These are phyloP conservation scores for Aphyosemion australe DNA, from an alignment of 2,113 vertebrate genomes.

Conservation along the genomic window DNA sequence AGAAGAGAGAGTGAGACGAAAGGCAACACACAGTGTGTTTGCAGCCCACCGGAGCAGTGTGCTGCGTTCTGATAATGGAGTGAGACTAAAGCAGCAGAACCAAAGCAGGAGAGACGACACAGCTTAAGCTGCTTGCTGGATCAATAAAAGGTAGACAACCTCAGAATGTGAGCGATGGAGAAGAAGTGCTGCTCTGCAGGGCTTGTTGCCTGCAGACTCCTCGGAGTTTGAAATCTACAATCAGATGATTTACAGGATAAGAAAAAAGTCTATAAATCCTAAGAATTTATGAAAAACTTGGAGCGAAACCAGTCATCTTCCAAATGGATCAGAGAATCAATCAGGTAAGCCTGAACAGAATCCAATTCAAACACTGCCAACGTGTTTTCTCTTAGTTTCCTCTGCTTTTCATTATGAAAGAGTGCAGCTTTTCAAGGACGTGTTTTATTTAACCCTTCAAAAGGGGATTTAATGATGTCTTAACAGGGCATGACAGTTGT, in stretches of 20 bases:
- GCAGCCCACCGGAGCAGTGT: slow-evolving; percentile 52
- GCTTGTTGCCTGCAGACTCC: slow-evolving; percentile 36
- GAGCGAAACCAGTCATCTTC: slow-evolving; percentile 26
- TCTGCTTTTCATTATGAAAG: background rate
- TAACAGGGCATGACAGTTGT: slow-evolving; percentile 54
- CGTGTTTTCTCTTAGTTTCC: background rate
- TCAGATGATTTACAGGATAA: slow-evolving; percentile 30
- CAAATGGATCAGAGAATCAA: slow-evolving; percentile 31
- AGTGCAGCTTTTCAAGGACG: slow-evolving; percentile 10
- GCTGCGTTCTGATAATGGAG: slow-evolving; percentile 51
- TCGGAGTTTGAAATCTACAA: slow-evolving; percentile 44
- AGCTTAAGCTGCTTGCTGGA: slow-evolving; percentile 41
- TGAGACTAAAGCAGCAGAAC: slow-evolving; percentile 50
- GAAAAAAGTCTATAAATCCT: slow-evolving; percentile 42
- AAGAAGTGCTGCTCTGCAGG: slow-evolving; percentile 28
- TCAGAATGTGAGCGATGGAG: slow-evolving; percentile 27
- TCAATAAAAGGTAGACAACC: slow-evolving; percentile 54
- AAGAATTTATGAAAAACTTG: slow-evolving; percentile 39
- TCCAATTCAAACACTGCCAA: background rate
- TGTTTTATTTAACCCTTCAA: background rate
- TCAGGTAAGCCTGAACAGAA: slow-evolving; percentile 56
- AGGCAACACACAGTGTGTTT: slow-evolving; percentile 51
- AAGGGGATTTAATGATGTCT: slow-evolving; percentile 25
- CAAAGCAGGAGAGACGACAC: slow-evolving; percentile 45
- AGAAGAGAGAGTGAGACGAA: slow-evolving; percentile 24